Conservation (phyloP, 2,797 vertebrate genomes). For the Hipposideros larvatus region DNA sequence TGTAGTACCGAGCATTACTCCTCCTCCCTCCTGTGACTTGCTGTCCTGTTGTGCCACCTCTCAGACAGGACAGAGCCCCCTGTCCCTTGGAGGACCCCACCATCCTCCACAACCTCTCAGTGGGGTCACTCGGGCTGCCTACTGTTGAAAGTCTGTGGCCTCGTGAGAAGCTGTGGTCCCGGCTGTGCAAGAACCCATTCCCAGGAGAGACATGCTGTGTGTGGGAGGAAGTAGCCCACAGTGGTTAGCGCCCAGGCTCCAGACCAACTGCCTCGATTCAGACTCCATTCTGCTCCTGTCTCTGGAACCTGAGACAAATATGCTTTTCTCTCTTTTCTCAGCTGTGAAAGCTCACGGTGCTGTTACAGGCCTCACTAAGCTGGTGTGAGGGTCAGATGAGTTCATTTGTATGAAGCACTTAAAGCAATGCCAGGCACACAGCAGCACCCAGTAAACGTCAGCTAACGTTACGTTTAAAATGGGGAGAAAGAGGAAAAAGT, state of each 20-base stretch:
- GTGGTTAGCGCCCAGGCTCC: not conserved
- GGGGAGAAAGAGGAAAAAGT: not conserved
- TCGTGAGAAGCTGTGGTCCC: not conserved
- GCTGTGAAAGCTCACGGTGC: not conserved
- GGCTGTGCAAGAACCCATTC: not conserved
- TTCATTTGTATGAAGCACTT: not conserved
- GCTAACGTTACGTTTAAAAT: not conserved
- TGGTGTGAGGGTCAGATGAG: not conserved
- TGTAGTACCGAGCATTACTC: not conserved
- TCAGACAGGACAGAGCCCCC: not conserved
- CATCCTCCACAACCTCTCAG: fast-evolving
- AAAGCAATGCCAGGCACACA: not conserved
- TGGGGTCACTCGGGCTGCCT: not conserved
- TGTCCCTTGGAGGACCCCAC: not conserved
- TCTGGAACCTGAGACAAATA: not conserved
- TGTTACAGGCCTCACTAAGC: not conserved
- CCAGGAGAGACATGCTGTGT: not conserved
- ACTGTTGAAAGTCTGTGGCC: not conserved
- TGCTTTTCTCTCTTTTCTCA: not conserved
- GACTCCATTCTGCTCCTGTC: not conserved
- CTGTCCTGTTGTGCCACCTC: not conserved
- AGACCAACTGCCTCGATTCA: not conserved
- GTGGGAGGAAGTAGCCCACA: fast-evolving
- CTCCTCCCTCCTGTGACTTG: not conserved
- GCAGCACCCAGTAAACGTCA: not conserved